These are phyloP conservation scores for Synanthedon formicaeformis DNA, from an alignment of 2,888 invertebrate genomes.

Conservation along the genomic window DNA sequence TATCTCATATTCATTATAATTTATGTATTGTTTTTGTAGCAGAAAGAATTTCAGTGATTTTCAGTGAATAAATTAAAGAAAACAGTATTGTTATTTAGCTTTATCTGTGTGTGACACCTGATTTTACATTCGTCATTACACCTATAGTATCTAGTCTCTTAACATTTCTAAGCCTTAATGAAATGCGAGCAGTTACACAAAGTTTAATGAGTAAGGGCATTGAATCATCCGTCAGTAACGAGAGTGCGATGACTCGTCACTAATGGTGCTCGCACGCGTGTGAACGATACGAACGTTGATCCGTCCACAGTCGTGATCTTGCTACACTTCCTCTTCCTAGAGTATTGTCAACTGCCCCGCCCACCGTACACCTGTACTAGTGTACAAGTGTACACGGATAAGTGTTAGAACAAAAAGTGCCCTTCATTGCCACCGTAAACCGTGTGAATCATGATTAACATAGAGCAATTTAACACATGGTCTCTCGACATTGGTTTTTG, in stretches of 20 bases:
- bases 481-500: background rate
- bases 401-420: conserved; percentile 26
- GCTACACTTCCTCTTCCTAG: conserved; percentile 34
- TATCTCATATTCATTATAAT: too few species aligned
- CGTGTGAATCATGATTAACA: conserved; percentile 5
- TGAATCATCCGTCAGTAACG: background rate
- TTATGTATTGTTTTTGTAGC: too few species aligned
- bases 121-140: too few species aligned
- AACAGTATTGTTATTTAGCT: too few species aligned
- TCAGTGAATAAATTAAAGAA: too few species aligned
- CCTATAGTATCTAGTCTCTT: too few species aligned
- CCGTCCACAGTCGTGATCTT: conserved; percentile 7
- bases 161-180: too few species aligned
- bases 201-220: too few species aligned
- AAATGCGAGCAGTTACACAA: too few species aligned
- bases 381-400: conserved; percentile 4
- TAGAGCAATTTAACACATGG: background rate
- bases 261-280: conserved; percentile 38
- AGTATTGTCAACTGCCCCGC: conserved; percentile 6
- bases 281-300: conserved; percentile 30
- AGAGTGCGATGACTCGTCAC: conserved; percentile 24
- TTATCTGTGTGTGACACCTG: too few species aligned
- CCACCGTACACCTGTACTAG: conserved; percentile 5
- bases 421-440: conserved; percentile 13
- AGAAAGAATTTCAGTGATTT: too few species aligned